Conservation (phyloP, 2,888 invertebrate species). For the Gordius sp. region DNA sequence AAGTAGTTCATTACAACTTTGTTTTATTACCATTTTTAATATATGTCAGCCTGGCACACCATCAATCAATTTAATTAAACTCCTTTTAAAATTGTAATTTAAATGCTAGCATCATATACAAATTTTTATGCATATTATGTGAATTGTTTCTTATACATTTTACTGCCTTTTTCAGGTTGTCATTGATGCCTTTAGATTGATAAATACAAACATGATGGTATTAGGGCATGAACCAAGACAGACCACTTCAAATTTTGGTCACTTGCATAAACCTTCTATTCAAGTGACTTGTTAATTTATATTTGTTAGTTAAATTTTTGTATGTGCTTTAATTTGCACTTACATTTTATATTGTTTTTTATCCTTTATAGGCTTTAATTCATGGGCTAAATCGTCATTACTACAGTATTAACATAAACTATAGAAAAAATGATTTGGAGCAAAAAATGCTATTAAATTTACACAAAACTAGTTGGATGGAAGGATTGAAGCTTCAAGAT, state of each 20-base stretch:
- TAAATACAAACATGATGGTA: constrained; percentile 97
- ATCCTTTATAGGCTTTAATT: constrained; percentile 52
- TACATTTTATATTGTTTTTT: constrained; percentile 15
- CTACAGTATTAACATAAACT: constrained; percentile 96
- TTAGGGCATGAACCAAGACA: constrained; percentile 91
- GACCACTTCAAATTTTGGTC: constrained; percentile 91
- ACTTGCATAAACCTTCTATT: constrained; percentile 89
- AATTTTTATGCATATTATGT: too few relatives aligned
- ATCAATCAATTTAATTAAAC: not conserved
- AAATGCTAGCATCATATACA: not conserved
- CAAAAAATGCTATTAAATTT: constrained; percentile 95
- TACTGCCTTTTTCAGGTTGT: constrained; percentile 46
- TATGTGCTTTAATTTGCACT: not conserved
- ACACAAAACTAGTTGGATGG: constrained; percentile 97
- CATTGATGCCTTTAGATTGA: constrained; percentile 95
- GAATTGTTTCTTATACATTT: constrained; percentile 16
- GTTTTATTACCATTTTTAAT: too few relatives aligned
- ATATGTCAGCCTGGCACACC: too few relatives aligned
- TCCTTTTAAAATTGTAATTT: not conserved
- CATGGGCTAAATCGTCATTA: constrained; percentile 95
- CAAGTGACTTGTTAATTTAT: constrained; percentile 32
- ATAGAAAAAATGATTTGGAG: constrained; percentile 88
- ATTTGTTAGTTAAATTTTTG: constrained; percentile 8
- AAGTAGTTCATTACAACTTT: constrained; percentile 18
- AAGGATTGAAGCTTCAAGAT: constrained; percentile 62